Conservation (phyloP, 2,797 vertebrate genomes). For the Sebastes melanostomus region DNA sequence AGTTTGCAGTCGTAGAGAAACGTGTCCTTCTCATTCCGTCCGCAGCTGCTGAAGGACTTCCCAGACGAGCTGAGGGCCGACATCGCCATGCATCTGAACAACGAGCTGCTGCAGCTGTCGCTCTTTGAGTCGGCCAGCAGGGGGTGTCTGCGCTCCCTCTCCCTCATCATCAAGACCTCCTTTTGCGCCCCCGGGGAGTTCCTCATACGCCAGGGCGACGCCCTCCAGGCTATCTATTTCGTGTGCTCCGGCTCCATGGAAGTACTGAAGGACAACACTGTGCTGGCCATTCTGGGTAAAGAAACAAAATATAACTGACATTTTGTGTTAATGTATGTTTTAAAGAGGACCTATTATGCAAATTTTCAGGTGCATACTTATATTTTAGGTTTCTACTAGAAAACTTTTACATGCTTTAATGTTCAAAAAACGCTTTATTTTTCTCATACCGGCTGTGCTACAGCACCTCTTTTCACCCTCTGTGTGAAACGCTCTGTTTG, state of each 20-base stretch:
- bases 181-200: constrained; percentile 97
- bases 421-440: no score
- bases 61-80: constrained; percentile 95
- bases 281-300: constrained; percentile 93
- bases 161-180: constrained; percentile 96
- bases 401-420: no score
- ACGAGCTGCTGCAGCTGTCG: constrained; percentile 93
- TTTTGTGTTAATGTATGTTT: background rate
- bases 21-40: background rate
- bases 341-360: no score
- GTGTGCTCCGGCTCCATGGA: constrained; percentile 99
- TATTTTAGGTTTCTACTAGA: no score
- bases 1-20: background rate
- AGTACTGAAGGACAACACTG: constrained; percentile 94
- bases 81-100: constrained; percentile 97
- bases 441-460: no score
- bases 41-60: constrained; percentile 94
- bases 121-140: constrained; percentile 95
- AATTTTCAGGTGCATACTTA: no score
- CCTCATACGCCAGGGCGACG: constrained; percentile 95
- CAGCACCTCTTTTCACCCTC: no score
- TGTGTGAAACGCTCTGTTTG: no score
- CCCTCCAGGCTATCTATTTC: constrained; percentile 96
- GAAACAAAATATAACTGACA: background rate
- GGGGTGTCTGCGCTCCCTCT: constrained; percentile 95